A percentile compares a stretch with the other conserved stretches of the same genome.
phyloP scores from a whole-genome alignment of 2,888 invertebrate genomes.

The Sarcophaga caerulescens region DNA sequence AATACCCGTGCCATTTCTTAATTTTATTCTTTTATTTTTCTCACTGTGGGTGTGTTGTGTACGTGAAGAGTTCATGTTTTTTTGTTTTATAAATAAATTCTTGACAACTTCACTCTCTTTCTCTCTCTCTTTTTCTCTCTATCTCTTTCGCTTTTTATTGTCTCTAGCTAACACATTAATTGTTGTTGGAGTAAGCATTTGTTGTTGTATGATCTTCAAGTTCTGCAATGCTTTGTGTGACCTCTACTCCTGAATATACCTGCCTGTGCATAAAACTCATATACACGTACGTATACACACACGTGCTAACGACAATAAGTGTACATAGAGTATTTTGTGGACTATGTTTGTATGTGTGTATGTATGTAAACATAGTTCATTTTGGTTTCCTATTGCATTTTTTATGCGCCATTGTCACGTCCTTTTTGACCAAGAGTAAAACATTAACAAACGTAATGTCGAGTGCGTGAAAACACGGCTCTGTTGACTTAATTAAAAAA shows the following conservation, averaged over 20 bases:
- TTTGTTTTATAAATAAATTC: neutral
- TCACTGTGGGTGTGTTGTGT: neutral
- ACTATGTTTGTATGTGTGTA: neutral
- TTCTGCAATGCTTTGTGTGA: neutral
- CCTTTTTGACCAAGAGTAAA: neutral
- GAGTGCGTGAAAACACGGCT: slow-evolving; percentile 22
- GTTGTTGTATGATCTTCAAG: slow-evolving; percentile 23
- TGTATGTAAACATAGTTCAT: neutral
- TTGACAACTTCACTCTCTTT: neutral
- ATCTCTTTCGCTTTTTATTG: no score
- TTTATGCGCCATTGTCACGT: slow-evolving; percentile 30
- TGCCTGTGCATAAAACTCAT: no score
- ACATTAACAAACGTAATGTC: slow-evolving; percentile 11
- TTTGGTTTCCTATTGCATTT: slow-evolving; percentile 12
- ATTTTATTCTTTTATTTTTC: neutral
- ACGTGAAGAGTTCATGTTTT: neutral
- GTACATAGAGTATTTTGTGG: neutral
- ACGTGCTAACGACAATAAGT: no score
- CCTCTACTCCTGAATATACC: no score
- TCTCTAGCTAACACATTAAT: slow-evolving; percentile 1
- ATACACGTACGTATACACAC: no score
- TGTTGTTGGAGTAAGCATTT: slow-evolving; percentile 19
- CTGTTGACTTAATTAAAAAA: slow-evolving; percentile 21
- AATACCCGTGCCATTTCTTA: neutral
- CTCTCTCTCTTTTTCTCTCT: no score